phyloP scores from a whole-genome alignment of 2,797 vertebrate species.

The Mus caroli region DNA sequence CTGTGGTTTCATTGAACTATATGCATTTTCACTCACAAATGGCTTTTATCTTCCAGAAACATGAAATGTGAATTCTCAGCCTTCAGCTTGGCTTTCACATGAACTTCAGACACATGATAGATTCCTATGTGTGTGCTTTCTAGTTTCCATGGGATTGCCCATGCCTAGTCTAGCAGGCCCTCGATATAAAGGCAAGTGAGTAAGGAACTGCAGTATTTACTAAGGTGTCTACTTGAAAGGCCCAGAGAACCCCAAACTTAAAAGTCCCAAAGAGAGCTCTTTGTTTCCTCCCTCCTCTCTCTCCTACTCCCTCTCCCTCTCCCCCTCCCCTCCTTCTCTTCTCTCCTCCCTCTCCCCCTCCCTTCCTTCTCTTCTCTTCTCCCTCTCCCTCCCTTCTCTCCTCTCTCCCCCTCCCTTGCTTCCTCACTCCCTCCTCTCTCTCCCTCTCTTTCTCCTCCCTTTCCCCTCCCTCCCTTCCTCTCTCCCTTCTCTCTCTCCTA shows the following conservation, averaged over 20 bases:
- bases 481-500: no score
- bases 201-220: background rate
- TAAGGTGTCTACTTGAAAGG: background rate
- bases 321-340: no score
- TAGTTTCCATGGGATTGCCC: background rate
- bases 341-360: background rate
- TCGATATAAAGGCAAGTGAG: background rate
- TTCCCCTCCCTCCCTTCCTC: background rate
- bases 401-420: no score
- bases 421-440: no score
- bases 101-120: background rate
- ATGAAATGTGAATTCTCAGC: background rate
- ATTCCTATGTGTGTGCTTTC: background rate
- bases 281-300: background rate
- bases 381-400: no score
- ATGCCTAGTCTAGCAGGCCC: background rate
- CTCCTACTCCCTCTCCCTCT: background rate
- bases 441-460: no score
- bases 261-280: background rate
- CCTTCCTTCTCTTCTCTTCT: no score
- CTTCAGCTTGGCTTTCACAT: background rate
- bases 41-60: background rate
- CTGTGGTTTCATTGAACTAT: background rate
- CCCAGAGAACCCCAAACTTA: background rate
- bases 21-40: background rate